Conservation (phyloP, 2,113 vertebrate genomes). For the Dendrocopos noguchii region DNA sequence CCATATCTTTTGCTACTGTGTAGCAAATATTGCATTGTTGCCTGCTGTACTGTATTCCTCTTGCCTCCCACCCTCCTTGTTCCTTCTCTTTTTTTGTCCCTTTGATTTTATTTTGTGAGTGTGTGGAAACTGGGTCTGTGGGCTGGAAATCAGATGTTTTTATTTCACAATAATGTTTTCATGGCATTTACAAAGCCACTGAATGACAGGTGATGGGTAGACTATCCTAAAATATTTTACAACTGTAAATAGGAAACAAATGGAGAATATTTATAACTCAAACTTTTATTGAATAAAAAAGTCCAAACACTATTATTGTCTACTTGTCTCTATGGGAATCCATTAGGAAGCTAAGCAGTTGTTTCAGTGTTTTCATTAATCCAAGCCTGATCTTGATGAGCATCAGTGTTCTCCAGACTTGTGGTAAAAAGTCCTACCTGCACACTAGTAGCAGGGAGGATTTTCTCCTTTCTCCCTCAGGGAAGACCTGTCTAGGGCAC, state of each 20-base stretch:
- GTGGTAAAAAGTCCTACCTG: not conserved
- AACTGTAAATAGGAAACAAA: conserved; percentile 86
- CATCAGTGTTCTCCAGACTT: not conserved
- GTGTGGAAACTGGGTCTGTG: conserved; percentile 79
- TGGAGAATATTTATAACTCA: conserved; percentile 90
- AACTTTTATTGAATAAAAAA: conserved; percentile 81
- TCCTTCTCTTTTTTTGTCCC: conserved; percentile 8
- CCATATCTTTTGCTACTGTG: conserved; percentile 90
- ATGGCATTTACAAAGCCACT: conserved; percentile 78
- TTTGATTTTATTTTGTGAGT: conserved; percentile 63
- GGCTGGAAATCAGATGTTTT: conserved; percentile 70
- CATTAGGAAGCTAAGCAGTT: not conserved
- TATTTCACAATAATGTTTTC: conserved; percentile 84
- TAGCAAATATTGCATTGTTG: conserved; percentile 84
- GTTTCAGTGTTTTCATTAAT: conserved; percentile 8
- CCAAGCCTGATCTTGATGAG: not conserved
- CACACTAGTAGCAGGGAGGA: not conserved
- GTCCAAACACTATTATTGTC: not conserved
- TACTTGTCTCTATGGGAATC: conserved; percentile 15
- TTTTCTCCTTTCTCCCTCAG: not conserved
- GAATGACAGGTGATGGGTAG: conserved; percentile 78
- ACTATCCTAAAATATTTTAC: conserved; percentile 88
- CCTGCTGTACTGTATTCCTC: conserved; percentile 82
- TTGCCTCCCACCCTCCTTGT: not conserved
- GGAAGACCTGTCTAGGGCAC: not conserved